Conservation (phyloP, 2,888 invertebrate genomes). For the Rhagium mordax region DNA sequence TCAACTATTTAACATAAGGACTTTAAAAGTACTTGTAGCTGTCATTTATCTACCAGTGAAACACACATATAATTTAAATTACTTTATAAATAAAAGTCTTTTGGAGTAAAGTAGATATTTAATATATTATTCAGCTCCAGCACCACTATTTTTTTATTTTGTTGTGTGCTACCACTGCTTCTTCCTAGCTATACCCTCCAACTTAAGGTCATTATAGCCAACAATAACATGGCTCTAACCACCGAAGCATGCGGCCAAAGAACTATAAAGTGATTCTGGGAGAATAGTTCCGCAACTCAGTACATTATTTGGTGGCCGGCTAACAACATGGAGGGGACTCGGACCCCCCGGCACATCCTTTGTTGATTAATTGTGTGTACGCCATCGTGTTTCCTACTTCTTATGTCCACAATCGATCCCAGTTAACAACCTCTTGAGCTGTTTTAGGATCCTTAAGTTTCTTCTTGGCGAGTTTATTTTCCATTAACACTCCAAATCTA, state of each 20-base stretch:
- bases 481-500: conserved; percentile 39
- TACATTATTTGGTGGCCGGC: conserved; percentile 61
- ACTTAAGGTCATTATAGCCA: conserved; percentile 60
- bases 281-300: conserved; percentile 62
- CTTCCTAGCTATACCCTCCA: conserved; percentile 51
- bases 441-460: conserved; percentile 35
- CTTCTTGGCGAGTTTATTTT: conserved; percentile 34
- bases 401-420: conserved; percentile 45
- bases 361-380: conserved; percentile 63
- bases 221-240: conserved; percentile 60
- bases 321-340: conserved; percentile 53
- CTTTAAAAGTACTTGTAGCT: too few relatives aligned
- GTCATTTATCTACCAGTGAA: too few relatives aligned
- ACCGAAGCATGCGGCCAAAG: conserved; percentile 59
- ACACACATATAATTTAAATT: too few relatives aligned
- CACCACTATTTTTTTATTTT: not conserved
- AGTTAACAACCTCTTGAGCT: conserved; percentile 43
- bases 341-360: conserved; percentile 52
- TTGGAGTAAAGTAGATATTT: not conserved
- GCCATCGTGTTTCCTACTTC: conserved; percentile 49
- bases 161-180: conserved; percentile 40
- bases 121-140: not conserved
- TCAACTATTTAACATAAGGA: too few relatives aligned
- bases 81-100: not conserved
- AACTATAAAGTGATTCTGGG: conserved; percentile 63